Percentiles rank a stretch among this genome's conserved stretches.
Conservation (phyloP, 2,888 invertebrate species). For the Ceramica pisi region DNA sequence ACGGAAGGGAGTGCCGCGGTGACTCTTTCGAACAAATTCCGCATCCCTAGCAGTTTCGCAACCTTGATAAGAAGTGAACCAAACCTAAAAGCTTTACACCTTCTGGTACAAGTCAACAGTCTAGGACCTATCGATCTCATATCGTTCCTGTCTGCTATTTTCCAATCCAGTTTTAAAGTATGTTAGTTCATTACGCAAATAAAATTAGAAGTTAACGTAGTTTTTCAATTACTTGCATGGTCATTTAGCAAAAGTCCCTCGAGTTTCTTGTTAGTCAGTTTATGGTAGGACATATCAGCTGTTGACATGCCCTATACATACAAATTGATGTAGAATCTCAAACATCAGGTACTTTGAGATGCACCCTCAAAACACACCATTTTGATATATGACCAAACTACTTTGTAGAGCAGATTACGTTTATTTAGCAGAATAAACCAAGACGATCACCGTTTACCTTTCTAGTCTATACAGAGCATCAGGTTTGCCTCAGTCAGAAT, state of each 20-base stretch:
- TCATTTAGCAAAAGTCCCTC: neutral
- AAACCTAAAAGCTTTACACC: no score
- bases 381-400: slow-evolving; percentile 26
- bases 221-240: neutral
- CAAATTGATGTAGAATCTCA: neutral
- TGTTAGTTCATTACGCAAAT: neutral
- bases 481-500: slow-evolving; percentile 47
- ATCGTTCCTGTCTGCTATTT: neutral
- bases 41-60: no score
- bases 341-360: neutral
- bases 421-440: slow-evolving; percentile 46
- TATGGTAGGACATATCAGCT: neutral
- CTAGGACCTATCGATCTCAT: no score
- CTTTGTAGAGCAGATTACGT: slow-evolving; percentile 27
- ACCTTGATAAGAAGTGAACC: no score
- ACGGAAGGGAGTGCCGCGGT: no score
- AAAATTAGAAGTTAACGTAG: neutral
- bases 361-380: neutral
- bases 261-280: neutral
- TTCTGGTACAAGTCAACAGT: no score
- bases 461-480: slow-evolving; percentile 21
- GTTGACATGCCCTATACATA: neutral
- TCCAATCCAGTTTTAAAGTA: neutral
- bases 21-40: no score
- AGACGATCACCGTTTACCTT: slow-evolving; percentile 28